A percentile compares a stretch with the other conserved stretches of the same genome.
Conservation (phyloP, 1,140 invertebrate genomes). For the Phymorhynchus buccinoides region DNA sequence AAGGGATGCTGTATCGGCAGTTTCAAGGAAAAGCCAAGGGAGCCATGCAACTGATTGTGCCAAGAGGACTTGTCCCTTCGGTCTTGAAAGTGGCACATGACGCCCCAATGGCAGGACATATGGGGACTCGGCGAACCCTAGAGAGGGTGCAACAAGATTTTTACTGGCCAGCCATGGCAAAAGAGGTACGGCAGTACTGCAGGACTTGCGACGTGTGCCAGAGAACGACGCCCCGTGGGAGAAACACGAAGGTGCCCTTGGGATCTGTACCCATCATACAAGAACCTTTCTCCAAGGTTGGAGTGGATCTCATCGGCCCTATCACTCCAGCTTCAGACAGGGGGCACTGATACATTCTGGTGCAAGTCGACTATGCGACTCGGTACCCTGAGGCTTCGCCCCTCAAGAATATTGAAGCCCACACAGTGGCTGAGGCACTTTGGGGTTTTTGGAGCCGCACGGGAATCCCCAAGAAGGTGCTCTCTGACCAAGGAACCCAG, state of each 20-base stretch:
- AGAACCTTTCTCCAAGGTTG: constrained; percentile 41
- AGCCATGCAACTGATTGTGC: too few relatives aligned
- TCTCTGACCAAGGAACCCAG: constrained; percentile 47
- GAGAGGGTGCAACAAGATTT: too few relatives aligned
- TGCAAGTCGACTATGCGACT: constrained; percentile 46
- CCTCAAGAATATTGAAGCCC: constrained; percentile 40
- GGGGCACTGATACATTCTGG: constrained; percentile 47
- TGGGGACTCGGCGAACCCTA: too few relatives aligned
- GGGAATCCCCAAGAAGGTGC: constrained; percentile 46
- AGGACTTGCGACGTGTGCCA: constrained; percentile 44
- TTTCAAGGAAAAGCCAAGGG: too few relatives aligned
- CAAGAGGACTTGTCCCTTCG: too few relatives aligned
- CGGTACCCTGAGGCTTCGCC: constrained; percentile 50
- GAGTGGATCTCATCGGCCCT: constrained; percentile 41
- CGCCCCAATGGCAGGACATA: too few relatives aligned
- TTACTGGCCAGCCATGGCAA: constrained; percentile 46
- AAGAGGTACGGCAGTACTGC: constrained; percentile 33
- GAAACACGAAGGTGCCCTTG: constrained; percentile 17
- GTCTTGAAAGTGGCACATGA: too few relatives aligned
- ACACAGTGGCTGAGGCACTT: constrained; percentile 29
- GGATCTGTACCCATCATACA: constrained; percentile 35
- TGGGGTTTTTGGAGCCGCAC: background rate
- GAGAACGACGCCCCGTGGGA: constrained; percentile 30
- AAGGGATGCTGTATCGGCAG: too few relatives aligned
- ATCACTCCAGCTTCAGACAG: constrained; percentile 38